These are phyloP conservation scores for Poecilia latipinna DNA, from an alignment of 2,113 vertebrate species.

Conservation along the genomic window DNA sequence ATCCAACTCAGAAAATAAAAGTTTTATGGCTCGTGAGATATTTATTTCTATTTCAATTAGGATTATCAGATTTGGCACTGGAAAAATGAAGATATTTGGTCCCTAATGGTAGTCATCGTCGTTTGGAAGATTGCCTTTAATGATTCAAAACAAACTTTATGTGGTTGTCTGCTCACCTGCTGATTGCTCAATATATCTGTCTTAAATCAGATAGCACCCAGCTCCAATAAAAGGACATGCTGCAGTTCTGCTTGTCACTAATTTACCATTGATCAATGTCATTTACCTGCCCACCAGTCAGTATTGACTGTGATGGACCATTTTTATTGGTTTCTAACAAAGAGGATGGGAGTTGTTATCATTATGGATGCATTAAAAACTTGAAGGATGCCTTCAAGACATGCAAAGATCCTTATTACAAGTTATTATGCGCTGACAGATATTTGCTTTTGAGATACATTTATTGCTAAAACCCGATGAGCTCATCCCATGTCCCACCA, in stretches of 20 bases:
- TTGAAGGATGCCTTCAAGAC: background rate
- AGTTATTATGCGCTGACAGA: background rate
- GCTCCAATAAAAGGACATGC: slow-evolving; percentile 20
- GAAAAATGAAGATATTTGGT: background rate
- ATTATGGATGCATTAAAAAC: slow-evolving; percentile 5
- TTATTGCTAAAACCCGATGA: slow-evolving; percentile 9
- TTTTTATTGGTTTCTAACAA: slow-evolving; percentile 17
- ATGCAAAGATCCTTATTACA: slow-evolving; percentile 6
- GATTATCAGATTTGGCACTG: background rate
- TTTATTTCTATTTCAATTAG: background rate
- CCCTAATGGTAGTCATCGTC: background rate
- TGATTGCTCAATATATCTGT: slow-evolving; percentile 7
- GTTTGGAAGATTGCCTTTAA: background rate
- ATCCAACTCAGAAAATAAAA: background rate
- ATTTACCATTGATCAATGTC: slow-evolving; percentile 43
- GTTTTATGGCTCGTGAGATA: background rate
- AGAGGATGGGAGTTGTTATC: slow-evolving; percentile 8
- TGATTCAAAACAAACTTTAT: background rate
- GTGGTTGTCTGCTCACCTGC: slow-evolving; percentile 14
- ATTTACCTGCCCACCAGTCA: slow-evolving; percentile 32
- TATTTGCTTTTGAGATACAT: slow-evolving; percentile 3
- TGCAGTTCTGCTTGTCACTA: slow-evolving; percentile 32
- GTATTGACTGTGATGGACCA: slow-evolving; percentile 42
- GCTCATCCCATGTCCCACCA: background rate
- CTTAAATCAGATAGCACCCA: slow-evolving; percentile 43